A percentile compares a stretch with the other conserved stretches of the same genome.
Conservation (phyloP, 2,888 invertebrate species). For the Caenorhabditis auriculariae region DNA sequence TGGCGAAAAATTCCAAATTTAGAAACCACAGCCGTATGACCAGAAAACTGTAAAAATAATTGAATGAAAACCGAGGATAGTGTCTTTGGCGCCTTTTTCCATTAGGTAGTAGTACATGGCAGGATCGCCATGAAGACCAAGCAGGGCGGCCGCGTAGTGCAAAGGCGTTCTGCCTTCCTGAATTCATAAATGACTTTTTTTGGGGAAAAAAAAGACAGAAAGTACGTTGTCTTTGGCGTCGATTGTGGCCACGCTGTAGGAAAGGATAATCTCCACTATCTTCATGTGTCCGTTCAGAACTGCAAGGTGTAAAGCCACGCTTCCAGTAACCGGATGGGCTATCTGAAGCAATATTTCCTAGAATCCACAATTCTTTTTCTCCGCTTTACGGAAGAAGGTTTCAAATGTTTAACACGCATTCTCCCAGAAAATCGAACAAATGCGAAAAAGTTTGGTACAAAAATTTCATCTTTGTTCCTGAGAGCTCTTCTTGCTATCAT, state of each 20-base stretch:
- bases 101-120: slow-evolving; percentile 25
- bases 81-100: slow-evolving; percentile 33
- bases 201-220: not conserved
- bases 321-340: slow-evolving; percentile 50
- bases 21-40: too few relatives aligned
- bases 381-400: too few relatives aligned
- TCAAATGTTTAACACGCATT: too few relatives aligned
- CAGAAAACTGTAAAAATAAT: too few relatives aligned
- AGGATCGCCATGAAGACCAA: slow-evolving; percentile 27
- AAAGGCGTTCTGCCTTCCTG: slow-evolving; percentile 51
- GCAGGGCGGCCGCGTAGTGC: slow-evolving; percentile 52
- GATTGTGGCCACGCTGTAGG: slow-evolving; percentile 15
- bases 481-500: too few relatives aligned
- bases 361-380: too few relatives aligned
- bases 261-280: slow-evolving; percentile 42
- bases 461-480: not conserved
- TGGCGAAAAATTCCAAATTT: too few relatives aligned
- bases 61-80: slow-evolving; percentile 13
- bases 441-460: not conserved
- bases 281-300: slow-evolving; percentile 41
- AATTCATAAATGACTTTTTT: not conserved
- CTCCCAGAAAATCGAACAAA: too few relatives aligned
- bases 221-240: slow-evolving; percentile 27
- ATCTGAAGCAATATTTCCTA: too few relatives aligned
- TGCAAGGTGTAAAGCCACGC: slow-evolving; percentile 48